phyloP scores from a whole-genome alignment of 2,888 invertebrate genomes.

The Tubulanus polymorphus region DNA sequence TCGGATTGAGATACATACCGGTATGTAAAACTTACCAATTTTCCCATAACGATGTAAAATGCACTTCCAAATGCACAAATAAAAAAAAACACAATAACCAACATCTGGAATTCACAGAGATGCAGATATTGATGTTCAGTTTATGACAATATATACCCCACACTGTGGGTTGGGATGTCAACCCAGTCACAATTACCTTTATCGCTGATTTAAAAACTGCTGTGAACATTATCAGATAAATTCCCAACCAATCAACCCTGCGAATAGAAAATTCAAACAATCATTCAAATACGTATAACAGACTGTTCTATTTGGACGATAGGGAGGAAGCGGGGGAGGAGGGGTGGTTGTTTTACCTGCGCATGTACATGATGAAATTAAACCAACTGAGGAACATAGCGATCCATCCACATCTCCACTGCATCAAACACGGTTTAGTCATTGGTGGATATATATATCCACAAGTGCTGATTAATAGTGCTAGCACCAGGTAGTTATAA shows the following conservation, averaged over 20 bases:
- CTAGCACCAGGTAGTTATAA: background rate
- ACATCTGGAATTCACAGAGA: constrained; percentile 25
- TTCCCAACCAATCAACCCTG: constrained; percentile 36
- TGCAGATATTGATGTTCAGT: background rate
- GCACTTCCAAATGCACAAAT: constrained; percentile 36
- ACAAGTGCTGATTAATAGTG: background rate
- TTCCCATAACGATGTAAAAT: constrained; percentile 30
- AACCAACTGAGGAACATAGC: background rate
- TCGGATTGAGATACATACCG: background rate
- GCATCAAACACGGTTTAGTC: background rate
- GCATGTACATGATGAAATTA: constrained; percentile 1
- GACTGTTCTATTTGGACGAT: no score
- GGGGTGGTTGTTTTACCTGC: background rate
- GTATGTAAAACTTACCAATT: constrained; percentile 31
- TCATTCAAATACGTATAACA: constrained; percentile 8
- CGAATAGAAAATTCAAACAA: constrained; percentile 11
- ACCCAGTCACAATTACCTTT: constrained; percentile 26
- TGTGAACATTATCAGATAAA: constrained; percentile 42
- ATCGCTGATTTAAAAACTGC: constrained; percentile 34
- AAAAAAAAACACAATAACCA: constrained; percentile 32
- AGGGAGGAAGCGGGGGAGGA: no score
- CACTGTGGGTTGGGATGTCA: background rate
- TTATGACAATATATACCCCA: background rate
- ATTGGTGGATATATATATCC: background rate
- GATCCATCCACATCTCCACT: constrained; percentile 4